Evolutionary conservation across 2,113 vertebrate species (phyloP).

Genomic region (Acrocephalus kingi): DNA sequence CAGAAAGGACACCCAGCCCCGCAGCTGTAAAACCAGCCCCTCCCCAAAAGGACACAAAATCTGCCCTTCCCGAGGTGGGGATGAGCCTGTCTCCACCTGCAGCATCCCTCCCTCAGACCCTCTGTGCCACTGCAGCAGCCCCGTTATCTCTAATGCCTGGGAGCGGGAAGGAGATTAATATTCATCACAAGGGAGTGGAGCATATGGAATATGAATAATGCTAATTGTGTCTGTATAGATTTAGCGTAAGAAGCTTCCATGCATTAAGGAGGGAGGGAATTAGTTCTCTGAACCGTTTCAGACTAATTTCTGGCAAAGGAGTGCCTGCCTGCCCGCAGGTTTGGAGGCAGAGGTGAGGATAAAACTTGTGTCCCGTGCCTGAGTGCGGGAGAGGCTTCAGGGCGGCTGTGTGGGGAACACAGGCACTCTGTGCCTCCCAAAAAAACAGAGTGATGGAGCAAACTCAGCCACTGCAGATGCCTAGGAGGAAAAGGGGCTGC

Average conservation of each 20-base stretch:
- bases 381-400: rapidly evolving
- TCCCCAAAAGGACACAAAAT: background rate
- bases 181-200: constrained; percentile 65
- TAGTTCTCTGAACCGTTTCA: constrained; percentile 35
- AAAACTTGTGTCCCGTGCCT: background rate
- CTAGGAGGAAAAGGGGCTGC: background rate
- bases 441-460: background rate
- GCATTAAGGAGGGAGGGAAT: constrained; percentile 58
- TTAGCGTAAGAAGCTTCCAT: constrained; percentile 66
- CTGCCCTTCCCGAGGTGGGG: rapidly evolving
- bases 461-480: background rate
- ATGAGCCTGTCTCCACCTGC: background rate
- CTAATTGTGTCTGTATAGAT: constrained; percentile 73
- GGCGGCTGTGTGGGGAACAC: rapidly evolving
- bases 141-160: constrained; percentile 44
- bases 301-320: background rate
- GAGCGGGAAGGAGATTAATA: constrained; percentile 62
- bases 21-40: background rate
- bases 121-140: background rate
- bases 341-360: background rate
- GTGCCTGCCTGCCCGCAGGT: background rate
- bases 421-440: background rate
- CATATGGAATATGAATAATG: constrained; percentile 76
- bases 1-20: background rate
- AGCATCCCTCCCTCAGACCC: background rate